A percentile compares a stretch with the other conserved stretches of the same genome.
These are phyloP conservation scores for Oscheius sp. DNA, from an alignment of 2,888 invertebrate species.

Conservation along the genomic window DNA sequence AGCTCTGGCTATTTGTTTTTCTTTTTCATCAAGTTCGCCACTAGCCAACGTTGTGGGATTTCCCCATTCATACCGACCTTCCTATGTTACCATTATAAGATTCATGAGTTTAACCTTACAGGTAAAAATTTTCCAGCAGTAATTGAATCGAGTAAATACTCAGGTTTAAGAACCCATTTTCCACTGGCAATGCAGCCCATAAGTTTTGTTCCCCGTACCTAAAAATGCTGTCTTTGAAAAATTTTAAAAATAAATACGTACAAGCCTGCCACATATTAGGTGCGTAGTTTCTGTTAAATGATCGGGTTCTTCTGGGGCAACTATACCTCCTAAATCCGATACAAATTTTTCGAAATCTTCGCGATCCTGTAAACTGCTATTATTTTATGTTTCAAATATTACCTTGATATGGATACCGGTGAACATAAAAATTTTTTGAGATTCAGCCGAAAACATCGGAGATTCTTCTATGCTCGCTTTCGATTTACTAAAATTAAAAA, in stretches of 20 bases:
- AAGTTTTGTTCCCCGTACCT: slow-evolving; percentile 30
- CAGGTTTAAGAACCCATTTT: slow-evolving; percentile 21
- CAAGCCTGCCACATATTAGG: slow-evolving; percentile 30
- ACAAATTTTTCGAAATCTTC: background rate
- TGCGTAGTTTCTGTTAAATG: slow-evolving; percentile 15
- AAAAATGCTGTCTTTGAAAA: background rate
- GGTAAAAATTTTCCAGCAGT: slow-evolving; percentile 10
- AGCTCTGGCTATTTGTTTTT: slow-evolving; percentile 21
- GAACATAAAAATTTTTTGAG: background rate
- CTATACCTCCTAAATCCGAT: slow-evolving; percentile 4
- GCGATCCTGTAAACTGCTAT: slow-evolving; percentile 11
- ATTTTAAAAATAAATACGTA: background rate
- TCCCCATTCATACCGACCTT: slow-evolving; percentile 28
- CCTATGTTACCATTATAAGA: slow-evolving; percentile 4
- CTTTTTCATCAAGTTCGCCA: slow-evolving; percentile 11
- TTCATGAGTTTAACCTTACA: background rate
- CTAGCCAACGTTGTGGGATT: background rate
- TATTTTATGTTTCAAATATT: background rate
- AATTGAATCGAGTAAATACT: background rate
- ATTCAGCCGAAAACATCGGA: background rate
- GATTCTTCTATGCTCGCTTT: background rate
- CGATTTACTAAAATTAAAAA: background rate
- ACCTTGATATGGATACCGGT: slow-evolving; percentile 5
- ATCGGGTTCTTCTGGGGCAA: slow-evolving; percentile 3
- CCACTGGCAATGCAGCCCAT: slow-evolving; percentile 36